Evolutionary conservation across 2,797 vertebrate genomes (phyloP).

Genomic region (Gadopsis marmoratus): DNA sequence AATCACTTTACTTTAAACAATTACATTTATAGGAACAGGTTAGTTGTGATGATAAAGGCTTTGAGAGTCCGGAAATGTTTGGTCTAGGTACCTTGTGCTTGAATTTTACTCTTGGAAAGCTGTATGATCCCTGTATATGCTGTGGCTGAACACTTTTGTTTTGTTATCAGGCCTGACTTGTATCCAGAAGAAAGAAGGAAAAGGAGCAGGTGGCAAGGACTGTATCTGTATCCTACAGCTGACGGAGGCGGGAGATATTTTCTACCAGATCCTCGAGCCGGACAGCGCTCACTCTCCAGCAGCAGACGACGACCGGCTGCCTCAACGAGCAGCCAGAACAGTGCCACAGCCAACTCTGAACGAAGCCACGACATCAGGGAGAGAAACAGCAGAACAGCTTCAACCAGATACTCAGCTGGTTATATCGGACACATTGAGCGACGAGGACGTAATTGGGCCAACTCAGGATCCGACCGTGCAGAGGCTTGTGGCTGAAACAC

Average conservation of each 20-base stretch:
- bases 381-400: not conserved
- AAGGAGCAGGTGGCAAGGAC: not conserved
- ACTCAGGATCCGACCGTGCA: not conserved
- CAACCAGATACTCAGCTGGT: not conserved
- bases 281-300: not conserved
- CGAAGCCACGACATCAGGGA: not conserved
- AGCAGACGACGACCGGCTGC: not conserved
- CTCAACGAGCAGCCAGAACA: too few species aligned
- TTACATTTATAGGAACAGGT: too few species aligned
- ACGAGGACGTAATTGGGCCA: not conserved
- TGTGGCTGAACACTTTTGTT: not conserved
- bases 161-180: constrained; percentile 84
- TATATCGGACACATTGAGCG: rapidly evolving
- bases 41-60: too few species aligned
- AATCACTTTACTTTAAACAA: too few species aligned
- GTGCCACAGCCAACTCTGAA: not conserved
- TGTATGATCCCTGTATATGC: not conserved
- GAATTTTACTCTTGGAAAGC: too few species aligned
- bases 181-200: constrained; percentile 23
- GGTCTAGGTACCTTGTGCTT: too few species aligned
- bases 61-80: too few species aligned
- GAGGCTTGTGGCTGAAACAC: constrained; percentile 45
- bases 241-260: constrained; percentile 90
- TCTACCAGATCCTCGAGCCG: constrained; percentile 86
- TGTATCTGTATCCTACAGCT: constrained; percentile 88